phyloP scores from a whole-genome alignment of 1,140 invertebrate species.

The Rhyacophila brunnea region DNA sequence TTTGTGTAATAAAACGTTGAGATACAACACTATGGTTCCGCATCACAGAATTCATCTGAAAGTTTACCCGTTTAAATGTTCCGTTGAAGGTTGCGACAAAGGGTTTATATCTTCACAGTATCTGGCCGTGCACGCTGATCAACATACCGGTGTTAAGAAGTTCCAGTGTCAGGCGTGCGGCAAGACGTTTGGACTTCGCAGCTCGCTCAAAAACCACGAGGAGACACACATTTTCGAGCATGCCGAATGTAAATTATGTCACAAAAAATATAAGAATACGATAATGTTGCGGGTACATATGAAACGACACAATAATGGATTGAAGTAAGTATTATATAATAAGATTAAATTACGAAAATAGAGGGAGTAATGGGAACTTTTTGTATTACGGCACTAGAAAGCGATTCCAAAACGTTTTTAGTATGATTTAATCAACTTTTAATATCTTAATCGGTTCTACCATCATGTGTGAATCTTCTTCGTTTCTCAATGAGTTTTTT shows the following conservation, averaged over 20 bases:
- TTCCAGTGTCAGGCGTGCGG: conserved; percentile 31
- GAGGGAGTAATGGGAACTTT: too few species aligned
- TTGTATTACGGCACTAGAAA: too few species aligned
- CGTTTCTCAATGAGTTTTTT: too few species aligned
- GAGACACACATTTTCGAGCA: conserved; percentile 28
- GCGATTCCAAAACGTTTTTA: too few species aligned
- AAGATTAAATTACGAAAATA: too few species aligned
- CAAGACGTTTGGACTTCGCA: conserved; percentile 26
- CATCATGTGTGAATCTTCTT: too few species aligned
- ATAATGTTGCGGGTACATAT: conserved; percentile 30
- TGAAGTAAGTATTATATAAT: conserved; percentile 16
- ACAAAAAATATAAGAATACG: conserved; percentile 30
- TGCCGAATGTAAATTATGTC: conserved; percentile 27
- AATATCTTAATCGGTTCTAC: too few species aligned
- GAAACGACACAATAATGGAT: conserved; percentile 25
- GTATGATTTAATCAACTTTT: too few species aligned
- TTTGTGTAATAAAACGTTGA: conserved; percentile 24
- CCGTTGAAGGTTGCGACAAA: conserved; percentile 23
- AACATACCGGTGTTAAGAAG: conserved; percentile 25
- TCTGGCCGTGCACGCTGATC: conserved; percentile 15
- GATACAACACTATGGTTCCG: conserved; percentile 25
- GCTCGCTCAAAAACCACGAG: conserved; percentile 27
- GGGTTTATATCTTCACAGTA: conserved; percentile 19
- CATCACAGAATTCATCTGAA: conserved; percentile 32
- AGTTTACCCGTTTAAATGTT: conserved; percentile 32